Conservation (phyloP, 1,140 invertebrate species). For the Drosophila saltans region DNA sequence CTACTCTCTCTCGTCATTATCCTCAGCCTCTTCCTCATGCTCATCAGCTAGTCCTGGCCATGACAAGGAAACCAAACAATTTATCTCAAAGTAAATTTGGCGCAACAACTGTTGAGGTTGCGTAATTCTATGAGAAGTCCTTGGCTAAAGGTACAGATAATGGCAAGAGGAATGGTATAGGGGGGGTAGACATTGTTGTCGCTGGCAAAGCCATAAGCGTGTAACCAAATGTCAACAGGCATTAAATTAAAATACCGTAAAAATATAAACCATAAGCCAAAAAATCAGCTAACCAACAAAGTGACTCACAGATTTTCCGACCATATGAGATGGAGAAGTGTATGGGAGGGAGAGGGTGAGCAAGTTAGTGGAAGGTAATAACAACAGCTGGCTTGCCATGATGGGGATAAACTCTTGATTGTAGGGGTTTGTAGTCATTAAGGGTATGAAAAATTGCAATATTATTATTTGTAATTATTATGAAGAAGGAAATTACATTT, state of each 20-base stretch:
- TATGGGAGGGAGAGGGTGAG: neutral
- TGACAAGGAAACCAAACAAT: constrained; percentile 52
- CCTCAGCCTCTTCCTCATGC: constrained; percentile 25
- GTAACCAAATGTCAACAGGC: constrained; percentile 71
- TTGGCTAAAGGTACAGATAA: neutral
- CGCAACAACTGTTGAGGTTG: constrained; percentile 53
- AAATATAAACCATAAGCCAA: constrained; percentile 57
- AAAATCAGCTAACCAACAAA: constrained; percentile 46
- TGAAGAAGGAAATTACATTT: constrained; percentile 53
- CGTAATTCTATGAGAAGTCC: constrained; percentile 39
- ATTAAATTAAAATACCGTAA: constrained; percentile 69
- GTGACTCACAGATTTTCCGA: constrained; percentile 46
- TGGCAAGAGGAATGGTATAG: neutral
- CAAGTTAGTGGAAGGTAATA: constrained; percentile 20
- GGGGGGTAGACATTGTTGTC: constrained; percentile 39
- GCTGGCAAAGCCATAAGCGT: constrained; percentile 45
- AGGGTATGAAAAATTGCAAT: constrained; percentile 45
- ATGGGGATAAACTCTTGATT: constrained; percentile 48
- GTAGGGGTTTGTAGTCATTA: constrained; percentile 50
- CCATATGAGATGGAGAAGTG: neutral
- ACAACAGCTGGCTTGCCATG: constrained; percentile 58
- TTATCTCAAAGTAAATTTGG: constrained; percentile 59
- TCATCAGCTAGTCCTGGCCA: constrained; percentile 35
- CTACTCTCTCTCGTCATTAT: neutral
- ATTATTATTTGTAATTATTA: constrained; percentile 68